Evolutionary conservation across 2,888 invertebrate genomes (phyloP), one percentile per base, ranked within the genome.

Genomic region (Agriopis aurantiaria): DNA sequence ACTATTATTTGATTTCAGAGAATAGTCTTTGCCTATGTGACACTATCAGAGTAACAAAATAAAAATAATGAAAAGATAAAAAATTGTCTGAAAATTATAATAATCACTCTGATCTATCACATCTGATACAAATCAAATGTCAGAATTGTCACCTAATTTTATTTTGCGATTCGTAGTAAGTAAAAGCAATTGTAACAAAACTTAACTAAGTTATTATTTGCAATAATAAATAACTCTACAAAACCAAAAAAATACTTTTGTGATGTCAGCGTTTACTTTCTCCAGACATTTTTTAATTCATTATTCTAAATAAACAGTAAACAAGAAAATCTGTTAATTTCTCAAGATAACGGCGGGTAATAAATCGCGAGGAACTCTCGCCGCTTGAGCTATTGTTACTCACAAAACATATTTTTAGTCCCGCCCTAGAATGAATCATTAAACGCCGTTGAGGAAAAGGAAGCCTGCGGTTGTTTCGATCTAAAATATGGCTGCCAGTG

Each of bases 401-500:
- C 74, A 76, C 78, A 73, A 79, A 79, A 80, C 80, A 82, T 82
- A 84, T 83, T 86, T 82, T 85, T 82, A 82, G 76, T 74, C 77
- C 77, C 81, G 81, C 78, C 78, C 75, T 68, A 75, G 81, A 84
- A 87, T 88, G 80, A 88, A 88, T 85, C 87, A 86, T 75, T 75
- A 73, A 75, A 73, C 72, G 69, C 23, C 58, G 65, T 46, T 63
- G 74, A 69, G 72, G 71, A 70, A 73, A 72, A 71, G 76, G 75
- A 75, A 78, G 67, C 68, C 65, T 69, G 72, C 68, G 75, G 76
- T 71, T 72, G 69, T 69, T 75, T 58, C 62, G 71, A 69, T 73
- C 75, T 78, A 77, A 76, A 76, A 75, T 76, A 76, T 76, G 69
- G 71, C 75, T 65, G 67, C 58, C 66, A 63, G 67, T 58, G 65